Base-by-base conservation (phyloP, 2,113 vertebrate genomes). In the Melanostigma gelatinosum region DNA sequence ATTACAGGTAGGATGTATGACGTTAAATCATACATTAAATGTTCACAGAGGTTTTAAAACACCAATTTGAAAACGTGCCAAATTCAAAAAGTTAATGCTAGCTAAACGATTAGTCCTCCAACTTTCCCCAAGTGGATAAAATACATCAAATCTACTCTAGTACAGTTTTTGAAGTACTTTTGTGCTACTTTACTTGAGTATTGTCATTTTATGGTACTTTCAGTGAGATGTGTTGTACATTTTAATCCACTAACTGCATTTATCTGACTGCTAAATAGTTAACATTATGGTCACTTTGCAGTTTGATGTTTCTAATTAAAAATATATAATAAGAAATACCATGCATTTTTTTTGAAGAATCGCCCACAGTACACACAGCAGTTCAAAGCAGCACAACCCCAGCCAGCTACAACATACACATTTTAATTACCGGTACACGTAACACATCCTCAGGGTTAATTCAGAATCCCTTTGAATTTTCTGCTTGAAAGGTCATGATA, bases 321-420 rank as follows among this genome's bases (percentile, higher is more conserved):
- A 54, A n/a, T n/a, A 54, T 54, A 54, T 54, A 54, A 54, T 54
- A 54, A 54, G 52, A 54, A n/a, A 54, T 54, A 54, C 22, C 52
- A 29, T 58, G 2, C 24, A 58, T 58, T 29, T 7, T 29, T 7
- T 57, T 57, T 13, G 4, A 57, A 57, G 11, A 57, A 27, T 27
- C 27, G 24, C 24, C 54, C 6, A 24, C n/a, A 57, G 55, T 58
- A 29, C 9, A 24, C n/a, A 54, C 8, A 54, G 9, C 22, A 29
- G 55, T 58, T 27, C 24, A 58, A 29, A 58, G 24, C 55, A 29
- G 24, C 55, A 57, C 10, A 27, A 27, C n/a, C 55, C n/a, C 9
- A 57, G 55, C 55, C 55, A 57, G 24, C 11, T 57, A 27, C n/a
- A 57, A 57, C 24, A 24, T 57, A 54, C 8, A 22, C 8, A 6